Evolutionary conservation across 1,140 invertebrate species (phyloP).

Genomic region (Pogonognathellus flavescens): DNA sequence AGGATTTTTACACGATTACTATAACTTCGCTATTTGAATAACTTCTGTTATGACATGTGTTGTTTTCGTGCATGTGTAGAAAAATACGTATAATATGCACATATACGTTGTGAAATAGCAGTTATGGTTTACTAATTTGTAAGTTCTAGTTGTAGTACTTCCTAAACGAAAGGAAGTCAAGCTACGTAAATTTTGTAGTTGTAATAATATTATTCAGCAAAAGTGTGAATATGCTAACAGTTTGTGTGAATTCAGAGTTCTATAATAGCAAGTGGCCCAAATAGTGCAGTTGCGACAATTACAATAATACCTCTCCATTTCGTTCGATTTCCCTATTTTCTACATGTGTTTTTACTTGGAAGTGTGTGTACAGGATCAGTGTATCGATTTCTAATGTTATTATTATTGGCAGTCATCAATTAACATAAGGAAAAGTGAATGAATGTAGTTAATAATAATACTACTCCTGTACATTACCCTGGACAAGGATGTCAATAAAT

Average conservation of each 20-base stretch:
- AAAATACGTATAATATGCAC: too few relatives aligned
- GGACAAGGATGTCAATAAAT: too few relatives aligned
- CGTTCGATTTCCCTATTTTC: slow-evolving; percentile 27
- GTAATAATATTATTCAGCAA: too few relatives aligned
- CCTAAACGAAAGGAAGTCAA: neutral
- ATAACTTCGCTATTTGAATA: too few relatives aligned
- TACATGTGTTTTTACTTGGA: neutral
- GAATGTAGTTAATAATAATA: neutral
- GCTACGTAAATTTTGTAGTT: neutral
- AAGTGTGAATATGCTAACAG: neutral
- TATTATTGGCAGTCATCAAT: neutral
- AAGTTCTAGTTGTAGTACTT: too few relatives aligned
- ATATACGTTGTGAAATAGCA: too few relatives aligned
- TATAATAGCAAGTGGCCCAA: neutral
- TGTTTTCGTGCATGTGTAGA: too few relatives aligned
- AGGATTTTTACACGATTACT: too few relatives aligned
- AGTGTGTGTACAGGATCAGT: neutral
- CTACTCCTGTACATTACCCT: too few relatives aligned
- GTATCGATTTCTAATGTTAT: neutral
- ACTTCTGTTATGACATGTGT: too few relatives aligned
- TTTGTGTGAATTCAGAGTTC: neutral
- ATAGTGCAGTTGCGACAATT: too few relatives aligned
- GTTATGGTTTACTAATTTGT: too few relatives aligned
- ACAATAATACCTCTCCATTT: neutral
- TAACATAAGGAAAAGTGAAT: slow-evolving; percentile 20